phyloP scores from a whole-genome alignment of 2,888 invertebrate genomes.

The Nomada ferruginata region DNA sequence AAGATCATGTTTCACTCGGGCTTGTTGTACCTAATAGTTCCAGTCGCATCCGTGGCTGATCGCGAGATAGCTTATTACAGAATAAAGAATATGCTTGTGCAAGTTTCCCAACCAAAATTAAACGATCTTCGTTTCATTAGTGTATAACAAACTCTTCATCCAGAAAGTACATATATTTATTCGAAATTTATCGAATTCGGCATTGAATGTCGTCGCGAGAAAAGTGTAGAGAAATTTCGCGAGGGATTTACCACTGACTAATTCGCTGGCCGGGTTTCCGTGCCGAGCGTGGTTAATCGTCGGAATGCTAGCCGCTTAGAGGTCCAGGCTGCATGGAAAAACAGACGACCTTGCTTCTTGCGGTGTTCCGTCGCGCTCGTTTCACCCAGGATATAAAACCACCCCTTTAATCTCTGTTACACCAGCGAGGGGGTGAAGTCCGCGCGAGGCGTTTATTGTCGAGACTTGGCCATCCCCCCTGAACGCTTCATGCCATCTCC shows the following conservation, averaged over 20 bases:
- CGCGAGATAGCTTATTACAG: no score
- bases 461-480: conserved; percentile 13
- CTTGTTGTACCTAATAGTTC: no score
- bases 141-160: no score
- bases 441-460: conserved; percentile 63
- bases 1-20: no score
- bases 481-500: background rate
- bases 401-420: conserved; percentile 64
- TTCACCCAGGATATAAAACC: conserved; percentile 65
- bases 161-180: no score
- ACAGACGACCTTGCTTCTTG: conserved; percentile 60
- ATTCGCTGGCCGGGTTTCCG: conserved; percentile 55
- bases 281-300: conserved; percentile 62
- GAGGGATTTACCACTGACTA: conserved; percentile 60
- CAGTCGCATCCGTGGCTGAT: no score
- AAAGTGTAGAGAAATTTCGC: conserved; percentile 22
- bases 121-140: background rate
- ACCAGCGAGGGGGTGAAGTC: conserved; percentile 26
- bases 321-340: conserved; percentile 58
- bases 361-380: conserved; percentile 53
- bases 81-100: no score
- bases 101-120: no score
- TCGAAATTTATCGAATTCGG: background rate
- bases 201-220: background rate
- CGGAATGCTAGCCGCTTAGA: conserved; percentile 55